Conservation (phyloP, 2,113 vertebrate species). For the Tringa solitaria region DNA sequence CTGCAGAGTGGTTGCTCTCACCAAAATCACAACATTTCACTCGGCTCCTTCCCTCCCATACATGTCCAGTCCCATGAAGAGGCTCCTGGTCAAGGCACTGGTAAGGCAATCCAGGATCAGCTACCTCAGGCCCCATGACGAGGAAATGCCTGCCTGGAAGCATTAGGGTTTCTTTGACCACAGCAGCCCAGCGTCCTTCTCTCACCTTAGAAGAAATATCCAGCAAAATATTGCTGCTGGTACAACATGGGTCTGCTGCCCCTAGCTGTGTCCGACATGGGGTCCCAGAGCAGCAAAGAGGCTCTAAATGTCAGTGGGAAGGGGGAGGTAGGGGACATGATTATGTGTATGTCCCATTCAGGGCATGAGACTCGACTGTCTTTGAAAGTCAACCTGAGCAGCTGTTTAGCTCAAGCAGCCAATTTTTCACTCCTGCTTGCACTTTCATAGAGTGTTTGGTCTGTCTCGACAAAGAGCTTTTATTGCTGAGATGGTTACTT, state of each 20-base stretch:
- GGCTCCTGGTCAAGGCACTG: neutral
- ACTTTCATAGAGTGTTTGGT: constrained; percentile 22
- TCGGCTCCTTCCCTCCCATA: neutral
- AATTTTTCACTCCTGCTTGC: constrained; percentile 28
- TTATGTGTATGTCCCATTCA: neutral
- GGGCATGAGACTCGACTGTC: neutral
- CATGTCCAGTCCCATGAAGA: accelerated
- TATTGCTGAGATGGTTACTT: constrained; percentile 56
- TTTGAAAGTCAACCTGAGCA: constrained; percentile 35
- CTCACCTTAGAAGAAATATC: neutral
- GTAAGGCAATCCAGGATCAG: neutral
- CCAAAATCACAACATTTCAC: neutral
- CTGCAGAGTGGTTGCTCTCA: neutral
- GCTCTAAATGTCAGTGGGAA: neutral
- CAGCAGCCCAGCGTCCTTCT: neutral
- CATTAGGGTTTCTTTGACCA: neutral
- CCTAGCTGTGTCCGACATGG: accelerated
- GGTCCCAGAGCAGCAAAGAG: neutral
- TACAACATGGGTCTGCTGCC: neutral
- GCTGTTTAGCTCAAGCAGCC: constrained; percentile 11
- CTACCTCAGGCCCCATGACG: neutral
- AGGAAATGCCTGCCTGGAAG: neutral
- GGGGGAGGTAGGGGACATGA: neutral
- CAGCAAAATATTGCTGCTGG: neutral
- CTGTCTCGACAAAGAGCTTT: constrained; percentile 46